Evolutionary conservation across 2,113 vertebrate species (phyloP).

Genomic region (Chloroceryle aenea): DNA sequence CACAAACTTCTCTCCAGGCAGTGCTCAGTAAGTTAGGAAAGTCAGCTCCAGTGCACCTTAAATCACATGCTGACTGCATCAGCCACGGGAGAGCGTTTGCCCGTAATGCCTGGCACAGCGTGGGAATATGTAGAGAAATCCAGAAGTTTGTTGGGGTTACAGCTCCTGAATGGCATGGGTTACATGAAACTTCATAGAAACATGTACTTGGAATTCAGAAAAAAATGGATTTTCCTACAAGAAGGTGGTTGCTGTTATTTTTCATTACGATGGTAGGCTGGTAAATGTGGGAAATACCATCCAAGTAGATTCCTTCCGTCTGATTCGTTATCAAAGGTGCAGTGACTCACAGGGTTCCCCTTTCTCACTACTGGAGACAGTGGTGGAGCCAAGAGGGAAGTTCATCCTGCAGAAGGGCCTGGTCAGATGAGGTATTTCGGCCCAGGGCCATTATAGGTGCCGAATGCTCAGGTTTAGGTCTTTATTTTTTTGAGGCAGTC

Average conservation of each 20-base stretch:
- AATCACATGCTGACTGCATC: not conserved
- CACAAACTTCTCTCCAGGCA: constrained; percentile 16
- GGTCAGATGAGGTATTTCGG: not conserved
- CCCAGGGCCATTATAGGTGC: not conserved
- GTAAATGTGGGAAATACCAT: not conserved
- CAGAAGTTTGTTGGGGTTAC: not conserved
- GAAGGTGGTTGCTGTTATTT: not conserved
- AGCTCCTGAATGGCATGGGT: not conserved
- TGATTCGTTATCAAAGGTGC: not conserved
- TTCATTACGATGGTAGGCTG: not conserved
- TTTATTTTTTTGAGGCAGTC: not conserved
- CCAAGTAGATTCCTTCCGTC: not conserved
- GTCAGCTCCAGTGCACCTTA: not conserved
- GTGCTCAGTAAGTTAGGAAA: not conserved
- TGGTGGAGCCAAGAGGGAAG: not conserved
- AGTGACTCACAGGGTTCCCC: not conserved
- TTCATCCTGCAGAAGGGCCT: not conserved
- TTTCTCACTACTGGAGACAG: not conserved
- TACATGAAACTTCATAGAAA: not conserved
- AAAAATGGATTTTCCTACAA: not conserved
- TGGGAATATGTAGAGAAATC: not conserved
- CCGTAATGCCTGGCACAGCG: not conserved
- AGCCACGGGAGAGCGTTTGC: fast-evolving
- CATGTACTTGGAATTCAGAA: not conserved
- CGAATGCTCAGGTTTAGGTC: not conserved